phyloP scores from a whole-genome alignment of 1,140 invertebrate species.

The Drosophila ananassae region DNA sequence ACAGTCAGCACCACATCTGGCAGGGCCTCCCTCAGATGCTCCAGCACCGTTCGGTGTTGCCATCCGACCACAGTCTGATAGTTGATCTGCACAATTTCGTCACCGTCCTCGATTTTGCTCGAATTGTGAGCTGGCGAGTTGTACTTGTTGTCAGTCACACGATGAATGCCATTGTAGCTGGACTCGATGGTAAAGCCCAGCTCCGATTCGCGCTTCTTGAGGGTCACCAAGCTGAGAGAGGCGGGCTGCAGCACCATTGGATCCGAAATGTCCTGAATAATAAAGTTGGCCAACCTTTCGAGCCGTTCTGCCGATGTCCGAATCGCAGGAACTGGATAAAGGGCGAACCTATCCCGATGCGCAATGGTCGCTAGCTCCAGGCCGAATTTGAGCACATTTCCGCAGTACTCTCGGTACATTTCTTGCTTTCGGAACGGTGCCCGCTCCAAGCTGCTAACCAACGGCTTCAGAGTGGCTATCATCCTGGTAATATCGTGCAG shows the following conservation, averaged over 20 bases:
- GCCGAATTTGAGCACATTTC: conserved; percentile 90
- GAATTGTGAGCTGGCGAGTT: conserved; percentile 93
- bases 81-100: conserved; percentile 96
- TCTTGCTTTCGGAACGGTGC: conserved; percentile 84
- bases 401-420: conserved; percentile 78
- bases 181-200: conserved; percentile 93
- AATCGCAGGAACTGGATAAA: conserved; percentile 89
- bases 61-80: conserved; percentile 96
- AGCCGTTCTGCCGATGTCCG: conserved; percentile 89
- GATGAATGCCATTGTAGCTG: conserved; percentile 92
- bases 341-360: conserved; percentile 93
- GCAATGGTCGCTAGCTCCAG: conserved; percentile 94
- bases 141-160: conserved; percentile 92
- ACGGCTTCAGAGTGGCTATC: conserved; percentile 92
- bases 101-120: conserved; percentile 95
- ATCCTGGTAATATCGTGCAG: conserved; percentile 93
- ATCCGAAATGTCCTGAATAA: conserved; percentile 94
- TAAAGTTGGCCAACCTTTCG: conserved; percentile 91
- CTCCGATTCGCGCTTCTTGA: conserved; percentile 92
- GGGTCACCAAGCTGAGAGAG: conserved; percentile 92
- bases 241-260: conserved; percentile 95
- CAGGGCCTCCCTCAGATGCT: conserved; percentile 90
- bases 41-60: conserved; percentile 92
- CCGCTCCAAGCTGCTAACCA: conserved; percentile 94
- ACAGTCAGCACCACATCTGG: conserved; percentile 92